Conservation (phyloP, 2,113 vertebrate genomes). For the Mesembrinibis cayennensis region DNA sequence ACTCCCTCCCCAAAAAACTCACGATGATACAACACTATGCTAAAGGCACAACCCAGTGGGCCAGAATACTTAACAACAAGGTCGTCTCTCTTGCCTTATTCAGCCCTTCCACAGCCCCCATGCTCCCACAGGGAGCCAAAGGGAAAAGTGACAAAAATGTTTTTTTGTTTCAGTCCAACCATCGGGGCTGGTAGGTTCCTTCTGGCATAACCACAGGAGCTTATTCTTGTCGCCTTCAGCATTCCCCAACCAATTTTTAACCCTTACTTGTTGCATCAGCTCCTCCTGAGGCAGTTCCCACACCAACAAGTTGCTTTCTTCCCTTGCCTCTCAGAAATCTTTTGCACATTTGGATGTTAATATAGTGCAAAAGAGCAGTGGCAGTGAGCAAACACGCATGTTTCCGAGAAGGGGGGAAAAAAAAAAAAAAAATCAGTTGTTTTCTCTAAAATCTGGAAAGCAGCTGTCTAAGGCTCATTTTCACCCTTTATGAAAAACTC, state of each 20-base stretch:
- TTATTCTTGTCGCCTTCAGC: not conserved
- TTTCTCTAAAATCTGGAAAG: conserved; percentile 9
- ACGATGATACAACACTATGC: not conserved
- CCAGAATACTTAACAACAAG: not conserved
- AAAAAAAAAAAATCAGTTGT: not conserved
- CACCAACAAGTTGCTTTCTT: not conserved
- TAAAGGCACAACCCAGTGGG: not conserved
- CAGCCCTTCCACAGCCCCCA: not conserved
- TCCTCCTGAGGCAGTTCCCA: not conserved
- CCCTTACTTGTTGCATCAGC: not conserved
- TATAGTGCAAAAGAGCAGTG: not conserved
- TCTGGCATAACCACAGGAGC: not conserved
- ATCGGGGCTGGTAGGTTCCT: not conserved
- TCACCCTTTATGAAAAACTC: not conserved
- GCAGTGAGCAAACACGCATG: accelerated
- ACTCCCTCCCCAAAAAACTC: not conserved
- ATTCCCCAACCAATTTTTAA: not conserved
- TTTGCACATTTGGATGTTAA: not conserved
- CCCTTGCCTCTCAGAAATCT: not conserved
- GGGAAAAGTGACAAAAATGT: not conserved
- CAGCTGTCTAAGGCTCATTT: not conserved
- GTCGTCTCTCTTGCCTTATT: not conserved
- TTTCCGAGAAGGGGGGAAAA: not conserved
- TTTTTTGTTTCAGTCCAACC: not conserved
- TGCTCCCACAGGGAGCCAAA: not conserved